Evolutionary conservation across 2,113 vertebrate species (phyloP).

Genomic region (Coracopsis vasa): DNA sequence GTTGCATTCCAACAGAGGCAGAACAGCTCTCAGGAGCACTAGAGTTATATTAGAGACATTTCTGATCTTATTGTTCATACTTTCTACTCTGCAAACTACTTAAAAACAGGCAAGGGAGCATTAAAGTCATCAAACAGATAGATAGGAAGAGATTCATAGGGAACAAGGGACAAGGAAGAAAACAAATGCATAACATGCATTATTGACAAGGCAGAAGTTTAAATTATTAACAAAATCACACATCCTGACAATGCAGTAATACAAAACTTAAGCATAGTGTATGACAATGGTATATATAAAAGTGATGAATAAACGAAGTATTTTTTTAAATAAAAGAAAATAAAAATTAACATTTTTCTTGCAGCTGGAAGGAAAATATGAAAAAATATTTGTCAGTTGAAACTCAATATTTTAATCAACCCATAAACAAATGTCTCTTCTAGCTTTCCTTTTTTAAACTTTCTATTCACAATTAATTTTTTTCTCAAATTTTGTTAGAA

Average conservation of each 20-base stretch:
- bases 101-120: conserved; percentile 37
- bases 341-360: neutral
- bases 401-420: neutral
- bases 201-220: neutral
- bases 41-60: neutral
- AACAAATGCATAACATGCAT: neutral
- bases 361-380: neutral
- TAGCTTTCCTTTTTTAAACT: neutral
- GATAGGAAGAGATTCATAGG: neutral
- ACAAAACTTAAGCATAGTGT: neutral
- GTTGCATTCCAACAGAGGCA: no score
- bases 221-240: neutral
- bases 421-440: neutral
- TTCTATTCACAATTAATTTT: neutral
- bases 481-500: neutral
- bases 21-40: neutral
- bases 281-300: neutral
- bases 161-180: neutral
- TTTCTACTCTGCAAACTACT: conserved; percentile 2
- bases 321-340: neutral
- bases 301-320: neutral
- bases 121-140: conserved; percentile 27
- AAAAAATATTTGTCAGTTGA: neutral
- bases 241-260: neutral
- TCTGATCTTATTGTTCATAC: conserved; percentile 42